Evolutionary conservation across 2,888 invertebrate genomes (phyloP), one percentile per base, ranked within the genome.

Genomic region (Gasteruption jaculator): DNA sequence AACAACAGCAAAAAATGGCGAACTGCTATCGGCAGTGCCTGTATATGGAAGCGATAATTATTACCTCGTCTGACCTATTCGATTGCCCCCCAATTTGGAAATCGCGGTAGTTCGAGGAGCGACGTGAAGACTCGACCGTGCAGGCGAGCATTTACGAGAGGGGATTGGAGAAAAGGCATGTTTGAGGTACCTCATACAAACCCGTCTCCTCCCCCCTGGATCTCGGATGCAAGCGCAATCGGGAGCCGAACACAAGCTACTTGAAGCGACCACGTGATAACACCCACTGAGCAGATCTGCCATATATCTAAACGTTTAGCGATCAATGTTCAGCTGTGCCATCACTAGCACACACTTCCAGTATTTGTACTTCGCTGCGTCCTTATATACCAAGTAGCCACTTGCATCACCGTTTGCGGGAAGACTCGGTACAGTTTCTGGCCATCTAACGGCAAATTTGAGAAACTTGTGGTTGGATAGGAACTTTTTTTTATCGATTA

Each of bases 261-360:
- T 75, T 74, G 74, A 71, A 77, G 74, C 75, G 75, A 76, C 74
- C 75, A 74, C 73, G 77, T 78, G 77, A 78, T 75, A 76, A 76
- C 77, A 77, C 77, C 73, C 72, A 76, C 78, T 78, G 77, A 78
- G 76, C 78, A 78, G 78, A 78, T 78, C 78, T 74, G 78, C 77
- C 73, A 74, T 72, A 58, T 65, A 60, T 62, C 61, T 63, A n/a
- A n/a, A 63, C 67, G 65, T 65, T 61, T 71, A 73, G 75, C 76
- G 76, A 77, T 77, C 77, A 73, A 77, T 77, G 77, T 76, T 76
- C 77, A 76, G 76, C 71, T 76, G 76, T 76, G 76, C 76, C 74
- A 76, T 76, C 76, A 77, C 76, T 65, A 74, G 76, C 76, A 76
- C 76, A 75, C 76, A 76, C 76, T 76, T 76, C 76, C 76, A 45